These are phyloP conservation scores for Psittacula derbiana DNA, from an alignment of 2,797 vertebrate species.

Conservation along the genomic window DNA sequence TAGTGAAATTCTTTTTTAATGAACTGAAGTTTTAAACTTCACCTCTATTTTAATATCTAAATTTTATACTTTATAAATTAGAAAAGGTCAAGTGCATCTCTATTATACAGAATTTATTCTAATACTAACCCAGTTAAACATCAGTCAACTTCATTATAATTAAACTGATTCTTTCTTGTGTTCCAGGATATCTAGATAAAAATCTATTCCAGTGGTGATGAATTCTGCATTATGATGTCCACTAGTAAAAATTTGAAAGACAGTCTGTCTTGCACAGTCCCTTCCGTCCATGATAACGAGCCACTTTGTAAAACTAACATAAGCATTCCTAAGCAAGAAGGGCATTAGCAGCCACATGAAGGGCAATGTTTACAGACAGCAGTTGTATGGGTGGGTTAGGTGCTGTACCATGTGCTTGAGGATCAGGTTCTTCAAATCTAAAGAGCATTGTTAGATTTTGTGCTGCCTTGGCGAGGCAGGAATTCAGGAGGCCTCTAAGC, in stretches of 20 bases:
- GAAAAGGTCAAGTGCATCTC: not conserved
- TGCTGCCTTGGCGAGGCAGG: not conserved
- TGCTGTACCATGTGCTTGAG: fast-evolving
- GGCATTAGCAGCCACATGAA: not conserved
- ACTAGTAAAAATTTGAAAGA: not conserved
- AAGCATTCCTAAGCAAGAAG: not conserved
- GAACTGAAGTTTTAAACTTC: not conserved
- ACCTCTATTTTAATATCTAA: not conserved
- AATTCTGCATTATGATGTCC: not conserved
- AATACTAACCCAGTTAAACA: not conserved
- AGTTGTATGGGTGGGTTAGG: not conserved
- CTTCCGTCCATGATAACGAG: not conserved
- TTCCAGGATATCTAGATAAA: not conserved
- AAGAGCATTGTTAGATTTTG: conserved; percentile 45
- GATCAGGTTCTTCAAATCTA: conserved; percentile 56
- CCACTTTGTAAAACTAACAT: not conserved
- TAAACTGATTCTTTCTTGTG: not conserved
- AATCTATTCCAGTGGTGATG: not conserved
- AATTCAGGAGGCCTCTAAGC: not conserved
- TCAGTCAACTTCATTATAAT: not conserved
- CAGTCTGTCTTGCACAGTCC: not conserved
- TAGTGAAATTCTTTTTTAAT: not conserved
- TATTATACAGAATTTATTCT: not conserved
- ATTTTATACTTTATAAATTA: not conserved
- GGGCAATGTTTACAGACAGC: fast-evolving